Evolutionary conservation across 37 sponge, comb jelly and placozoan genomes (phyloP).

Genomic region (Amphimedon queenslandica): DNA sequence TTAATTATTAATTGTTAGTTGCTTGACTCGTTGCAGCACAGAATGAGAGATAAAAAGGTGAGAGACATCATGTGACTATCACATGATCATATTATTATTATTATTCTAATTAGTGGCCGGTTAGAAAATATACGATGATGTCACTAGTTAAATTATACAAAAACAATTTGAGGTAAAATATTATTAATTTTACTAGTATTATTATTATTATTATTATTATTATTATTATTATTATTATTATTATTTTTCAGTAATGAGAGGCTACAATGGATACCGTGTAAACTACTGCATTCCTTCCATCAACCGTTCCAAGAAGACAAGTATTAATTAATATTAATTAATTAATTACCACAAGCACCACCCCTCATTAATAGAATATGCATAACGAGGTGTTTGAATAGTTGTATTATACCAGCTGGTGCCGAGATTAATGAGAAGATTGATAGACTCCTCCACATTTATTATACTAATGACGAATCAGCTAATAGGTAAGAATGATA

Average conservation of each 20-base stretch:
- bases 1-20: slow-evolving; percentile 13
- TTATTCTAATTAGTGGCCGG: no score
- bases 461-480: slow-evolving; percentile 54
- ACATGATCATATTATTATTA: no score
- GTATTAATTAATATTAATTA: slow-evolving; percentile 9
- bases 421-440: slow-evolving; percentile 52
- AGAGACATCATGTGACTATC: no score
- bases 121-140: no score
- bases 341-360: no score
- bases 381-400: slow-evolving; percentile 64
- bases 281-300: slow-evolving; percentile 78
- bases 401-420: slow-evolving; percentile 65
- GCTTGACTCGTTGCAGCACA: slow-evolving; percentile 35
- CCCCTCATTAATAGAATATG: slow-evolving; percentile 27
- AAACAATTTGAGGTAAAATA: no score
- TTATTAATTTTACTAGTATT: no score
- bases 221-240: no score
- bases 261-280: slow-evolving; percentile 90
- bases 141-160: no score
- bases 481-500: no score
- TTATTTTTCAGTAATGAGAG: no score
- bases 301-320: slow-evolving; percentile 52
- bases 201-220: no score
- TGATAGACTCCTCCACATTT: slow-evolving; percentile 56
- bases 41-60: slow-evolving; percentile 79